These are phyloP conservation scores for Rissa tridactyla DNA, from an alignment of 2,113 vertebrate species.

Conservation along the genomic window DNA sequence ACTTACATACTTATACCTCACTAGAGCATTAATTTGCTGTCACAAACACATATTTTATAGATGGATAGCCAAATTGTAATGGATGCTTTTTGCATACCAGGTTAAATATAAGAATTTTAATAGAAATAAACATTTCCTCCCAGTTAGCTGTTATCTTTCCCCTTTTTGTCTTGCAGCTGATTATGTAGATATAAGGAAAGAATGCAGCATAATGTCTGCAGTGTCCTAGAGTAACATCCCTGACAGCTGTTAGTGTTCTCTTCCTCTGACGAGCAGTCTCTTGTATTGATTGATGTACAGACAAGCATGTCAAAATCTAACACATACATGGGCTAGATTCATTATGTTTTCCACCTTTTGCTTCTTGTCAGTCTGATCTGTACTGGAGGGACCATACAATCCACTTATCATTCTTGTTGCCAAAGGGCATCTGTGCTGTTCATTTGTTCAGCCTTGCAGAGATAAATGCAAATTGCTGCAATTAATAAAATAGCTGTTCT, in stretches of 20 bases:
- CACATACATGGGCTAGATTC: neutral
- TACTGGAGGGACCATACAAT: neutral
- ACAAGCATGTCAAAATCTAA: neutral
- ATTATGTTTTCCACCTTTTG: neutral
- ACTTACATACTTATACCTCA: neutral
- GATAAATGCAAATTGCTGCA: neutral
- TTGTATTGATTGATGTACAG: neutral
- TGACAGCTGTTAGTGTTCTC: neutral
- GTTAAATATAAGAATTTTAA: neutral
- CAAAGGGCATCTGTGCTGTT: neutral
- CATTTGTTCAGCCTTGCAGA: neutral
- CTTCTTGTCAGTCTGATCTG: conserved; percentile 17
- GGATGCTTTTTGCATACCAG: neutral
- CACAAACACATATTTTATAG: neutral
- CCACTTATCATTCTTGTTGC: neutral
- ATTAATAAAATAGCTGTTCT: neutral
- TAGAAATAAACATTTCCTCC: neutral
- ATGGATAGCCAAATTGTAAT: neutral
- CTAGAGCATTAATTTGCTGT: neutral
- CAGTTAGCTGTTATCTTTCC: neutral
- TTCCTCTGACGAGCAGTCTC: neutral
- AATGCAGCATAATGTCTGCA: rapidly evolving
- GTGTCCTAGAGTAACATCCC: neutral
- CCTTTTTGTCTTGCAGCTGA: neutral
- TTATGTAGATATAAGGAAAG: neutral